Evolutionary conservation across 2,797 vertebrate genomes (phyloP).

Genomic region (Sebastes hubbsi): DNA sequence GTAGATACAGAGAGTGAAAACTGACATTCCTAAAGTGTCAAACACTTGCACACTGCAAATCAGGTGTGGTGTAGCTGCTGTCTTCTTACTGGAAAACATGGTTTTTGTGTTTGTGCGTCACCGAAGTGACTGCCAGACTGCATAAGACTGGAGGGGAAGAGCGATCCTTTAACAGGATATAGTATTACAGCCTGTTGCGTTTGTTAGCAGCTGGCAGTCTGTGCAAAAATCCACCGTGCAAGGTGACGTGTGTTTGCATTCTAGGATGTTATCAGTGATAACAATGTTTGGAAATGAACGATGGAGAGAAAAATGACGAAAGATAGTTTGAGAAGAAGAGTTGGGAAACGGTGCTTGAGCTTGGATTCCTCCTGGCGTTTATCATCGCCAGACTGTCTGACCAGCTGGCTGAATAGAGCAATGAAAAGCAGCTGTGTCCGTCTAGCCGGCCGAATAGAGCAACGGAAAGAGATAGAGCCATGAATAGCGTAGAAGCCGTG

Average conservation of each 20-base stretch:
- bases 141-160: slow-evolving; percentile 5
- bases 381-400: slow-evolving; percentile 14
- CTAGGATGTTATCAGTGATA: not conserved
- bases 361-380: slow-evolving; percentile 14
- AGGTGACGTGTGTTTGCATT: not conserved
- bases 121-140: slow-evolving; percentile 4
- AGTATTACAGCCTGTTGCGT: slow-evolving; percentile 9
- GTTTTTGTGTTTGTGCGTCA: slow-evolving; percentile 1
- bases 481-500: slow-evolving; percentile 37
- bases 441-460: slow-evolving; percentile 33
- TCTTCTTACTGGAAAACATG: not conserved
- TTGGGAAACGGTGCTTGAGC: not conserved
- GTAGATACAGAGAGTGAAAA: not conserved
- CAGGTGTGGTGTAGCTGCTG: slow-evolving; percentile 5
- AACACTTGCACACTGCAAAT: not conserved
- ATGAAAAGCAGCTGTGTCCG: slow-evolving; percentile 46
- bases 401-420: slow-evolving; percentile 43
- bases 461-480: slow-evolving; percentile 34
- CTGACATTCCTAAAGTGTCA: not conserved
- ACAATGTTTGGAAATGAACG: not conserved
- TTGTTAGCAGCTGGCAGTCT: not conserved
- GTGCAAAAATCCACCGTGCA: not conserved
- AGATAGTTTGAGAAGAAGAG: not conserved
- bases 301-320: not conserved
- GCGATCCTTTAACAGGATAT: slow-evolving; percentile 20